Conservation (phyloP, 2,797 vertebrate genomes). For the Pseudochirops cupreus region DNA sequence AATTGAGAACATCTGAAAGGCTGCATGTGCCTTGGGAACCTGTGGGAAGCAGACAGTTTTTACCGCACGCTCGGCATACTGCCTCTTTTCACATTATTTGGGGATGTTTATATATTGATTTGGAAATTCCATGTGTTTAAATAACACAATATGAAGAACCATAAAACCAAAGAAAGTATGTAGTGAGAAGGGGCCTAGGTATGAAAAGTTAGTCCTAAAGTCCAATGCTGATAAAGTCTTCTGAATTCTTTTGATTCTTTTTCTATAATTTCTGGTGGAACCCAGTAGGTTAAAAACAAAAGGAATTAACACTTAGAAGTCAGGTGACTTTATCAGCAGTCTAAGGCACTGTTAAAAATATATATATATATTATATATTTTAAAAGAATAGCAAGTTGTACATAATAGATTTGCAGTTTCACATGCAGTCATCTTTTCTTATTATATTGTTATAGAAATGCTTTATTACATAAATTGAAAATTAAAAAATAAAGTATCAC, state of each 20-base stretch:
- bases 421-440: not conserved
- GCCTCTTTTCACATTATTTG: constrained; percentile 56
- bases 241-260: constrained; percentile 70
- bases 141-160: constrained; percentile 63
- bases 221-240: constrained; percentile 67
- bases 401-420: not conserved
- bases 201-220: constrained; percentile 66
- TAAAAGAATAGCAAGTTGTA: not conserved
- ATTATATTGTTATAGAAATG: not conserved
- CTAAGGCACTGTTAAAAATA: constrained; percentile 48
- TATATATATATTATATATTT: not conserved
- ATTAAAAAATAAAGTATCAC: not conserved
- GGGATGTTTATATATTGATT: constrained; percentile 78
- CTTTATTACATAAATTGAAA: not conserved
- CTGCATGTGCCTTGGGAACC: constrained; percentile 61
- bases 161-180: constrained; percentile 69
- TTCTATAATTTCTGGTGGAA: constrained; percentile 65
- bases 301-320: constrained; percentile 66
- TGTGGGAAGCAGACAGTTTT: constrained; percentile 64
- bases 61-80: constrained; percentile 55
- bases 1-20: constrained; percentile 61
- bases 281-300: constrained; percentile 55
- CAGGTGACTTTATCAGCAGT: constrained; percentile 61
- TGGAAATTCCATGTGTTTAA: constrained; percentile 63
- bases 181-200: constrained; percentile 46